A percentile compares a stretch with the other conserved stretches of the same genome.
These are phyloP conservation scores for Vireo altiloquus DNA, from an alignment of 2,113 vertebrate species.

Conservation along the genomic window DNA sequence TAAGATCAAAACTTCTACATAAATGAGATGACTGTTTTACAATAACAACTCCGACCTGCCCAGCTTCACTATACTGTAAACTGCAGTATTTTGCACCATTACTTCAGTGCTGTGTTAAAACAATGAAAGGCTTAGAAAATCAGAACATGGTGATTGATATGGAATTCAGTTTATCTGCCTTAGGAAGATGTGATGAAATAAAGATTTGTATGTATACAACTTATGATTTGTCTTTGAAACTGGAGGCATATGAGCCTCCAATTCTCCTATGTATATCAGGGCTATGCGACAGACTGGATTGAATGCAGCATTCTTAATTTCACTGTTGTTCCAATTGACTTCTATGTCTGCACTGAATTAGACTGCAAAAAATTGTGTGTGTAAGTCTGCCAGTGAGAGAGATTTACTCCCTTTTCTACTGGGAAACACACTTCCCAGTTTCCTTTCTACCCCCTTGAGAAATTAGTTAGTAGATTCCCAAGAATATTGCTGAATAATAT, in stretches of 20 bases:
- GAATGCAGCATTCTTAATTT: not conserved
- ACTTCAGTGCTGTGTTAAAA: not conserved
- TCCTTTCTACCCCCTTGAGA: not conserved
- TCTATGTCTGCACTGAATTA: not conserved
- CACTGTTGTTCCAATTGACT: not conserved
- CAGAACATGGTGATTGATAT: not conserved
- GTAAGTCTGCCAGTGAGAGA: not conserved
- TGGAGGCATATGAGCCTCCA: not conserved
- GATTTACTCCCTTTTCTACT: not conserved
- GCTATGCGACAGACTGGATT: not conserved
- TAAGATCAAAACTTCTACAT: not conserved
- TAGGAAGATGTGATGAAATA: not conserved
- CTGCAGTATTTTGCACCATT: not conserved
- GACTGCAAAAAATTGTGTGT: not conserved
- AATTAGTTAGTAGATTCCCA: not conserved
- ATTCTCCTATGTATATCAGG: not conserved
- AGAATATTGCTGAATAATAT: not conserved
- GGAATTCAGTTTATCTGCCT: not conserved
- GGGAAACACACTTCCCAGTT: not conserved
- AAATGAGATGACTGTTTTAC: not conserved
- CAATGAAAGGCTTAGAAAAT: not conserved
- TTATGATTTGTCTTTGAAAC: conserved; percentile 2
- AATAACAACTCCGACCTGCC: not conserved
- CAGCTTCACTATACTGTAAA: not conserved
- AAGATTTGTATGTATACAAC: not conserved